Evolutionary conservation across 2,113 vertebrate genomes (phyloP).

Genomic region (Carettochelys insculpta): DNA sequence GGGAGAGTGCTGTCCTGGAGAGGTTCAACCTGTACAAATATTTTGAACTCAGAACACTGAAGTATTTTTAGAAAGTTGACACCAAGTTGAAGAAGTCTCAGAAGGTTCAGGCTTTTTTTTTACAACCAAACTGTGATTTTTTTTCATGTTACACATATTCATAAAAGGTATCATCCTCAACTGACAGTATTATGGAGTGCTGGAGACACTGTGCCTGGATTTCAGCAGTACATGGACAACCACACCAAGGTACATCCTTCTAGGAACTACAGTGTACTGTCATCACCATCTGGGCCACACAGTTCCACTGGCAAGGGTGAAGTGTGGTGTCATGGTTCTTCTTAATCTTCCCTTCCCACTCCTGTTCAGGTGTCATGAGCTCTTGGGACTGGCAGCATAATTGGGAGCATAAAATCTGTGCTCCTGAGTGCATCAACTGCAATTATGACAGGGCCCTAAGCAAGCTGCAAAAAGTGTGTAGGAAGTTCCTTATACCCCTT

Average conservation of each 20-base stretch:
- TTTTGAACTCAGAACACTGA: background rate
- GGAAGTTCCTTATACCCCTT: background rate
- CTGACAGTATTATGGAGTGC: background rate
- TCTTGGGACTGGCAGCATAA: background rate
- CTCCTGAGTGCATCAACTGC: background rate
- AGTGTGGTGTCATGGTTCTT: background rate
- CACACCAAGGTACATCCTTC: background rate
- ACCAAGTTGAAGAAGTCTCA: background rate
- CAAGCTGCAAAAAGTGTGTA: background rate
- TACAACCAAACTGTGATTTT: background rate
- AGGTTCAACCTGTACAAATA: too few species aligned
- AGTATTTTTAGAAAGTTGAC: background rate
- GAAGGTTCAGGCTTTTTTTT: background rate
- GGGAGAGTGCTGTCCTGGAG: too few species aligned
- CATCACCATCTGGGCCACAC: background rate
- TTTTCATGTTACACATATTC: background rate
- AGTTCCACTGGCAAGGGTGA: background rate
- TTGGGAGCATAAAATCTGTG: background rate
- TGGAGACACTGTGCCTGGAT: background rate
- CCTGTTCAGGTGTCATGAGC: background rate
- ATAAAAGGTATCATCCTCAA: background rate
- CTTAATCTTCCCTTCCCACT: background rate
- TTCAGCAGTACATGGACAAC: conserved; percentile 14
- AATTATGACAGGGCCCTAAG: background rate
- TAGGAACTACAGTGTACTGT: background rate